Percentiles rank a stretch among this genome's conserved stretches.
Evolutionary conservation across 2,888 invertebrate species (phyloP).

Genomic region (Imbricaverruca yamaguchii): DNA sequence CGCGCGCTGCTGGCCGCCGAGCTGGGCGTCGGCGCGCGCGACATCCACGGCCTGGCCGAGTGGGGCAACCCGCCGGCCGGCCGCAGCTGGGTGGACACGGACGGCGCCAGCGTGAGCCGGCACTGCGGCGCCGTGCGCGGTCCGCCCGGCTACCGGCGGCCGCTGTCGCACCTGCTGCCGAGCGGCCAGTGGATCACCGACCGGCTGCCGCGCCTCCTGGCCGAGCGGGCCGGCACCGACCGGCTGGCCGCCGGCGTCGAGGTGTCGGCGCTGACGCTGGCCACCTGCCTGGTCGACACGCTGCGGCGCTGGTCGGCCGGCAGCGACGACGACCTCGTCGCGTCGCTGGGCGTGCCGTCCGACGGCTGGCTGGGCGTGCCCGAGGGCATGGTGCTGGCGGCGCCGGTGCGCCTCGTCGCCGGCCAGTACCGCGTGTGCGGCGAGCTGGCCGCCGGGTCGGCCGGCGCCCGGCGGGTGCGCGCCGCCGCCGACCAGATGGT

Average conservation of each 20-base stretch:
- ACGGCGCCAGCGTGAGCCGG: background rate
- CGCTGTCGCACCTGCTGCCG: background rate
- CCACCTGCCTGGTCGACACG: background rate
- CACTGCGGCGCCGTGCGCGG: slow-evolving; percentile 6
- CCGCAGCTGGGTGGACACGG: slow-evolving; percentile 2
- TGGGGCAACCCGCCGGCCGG: slow-evolving; percentile 13
- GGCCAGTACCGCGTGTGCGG: background rate
- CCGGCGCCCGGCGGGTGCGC: background rate
- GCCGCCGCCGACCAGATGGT: slow-evolving; percentile 6
- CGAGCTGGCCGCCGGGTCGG: background rate
- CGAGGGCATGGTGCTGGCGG: background rate
- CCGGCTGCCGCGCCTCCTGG: background rate
- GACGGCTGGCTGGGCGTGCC: slow-evolving; percentile 14
- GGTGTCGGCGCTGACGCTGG: slow-evolving; percentile 11
- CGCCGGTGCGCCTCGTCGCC: background rate
- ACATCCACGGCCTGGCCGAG: slow-evolving; percentile 1
- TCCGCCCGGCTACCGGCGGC: slow-evolving; percentile 3
- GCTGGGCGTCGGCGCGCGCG: background rate
- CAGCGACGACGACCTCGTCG: background rate
- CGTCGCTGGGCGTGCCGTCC: slow-evolving; percentile 7
- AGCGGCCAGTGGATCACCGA: background rate
- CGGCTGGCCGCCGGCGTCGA: background rate
- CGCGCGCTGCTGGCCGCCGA: background rate
- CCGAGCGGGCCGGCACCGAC: background rate
- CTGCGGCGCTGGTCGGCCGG: slow-evolving; percentile 10